Conservation (phyloP, 2,888 invertebrate species). For the Apoderus coryli region DNA sequence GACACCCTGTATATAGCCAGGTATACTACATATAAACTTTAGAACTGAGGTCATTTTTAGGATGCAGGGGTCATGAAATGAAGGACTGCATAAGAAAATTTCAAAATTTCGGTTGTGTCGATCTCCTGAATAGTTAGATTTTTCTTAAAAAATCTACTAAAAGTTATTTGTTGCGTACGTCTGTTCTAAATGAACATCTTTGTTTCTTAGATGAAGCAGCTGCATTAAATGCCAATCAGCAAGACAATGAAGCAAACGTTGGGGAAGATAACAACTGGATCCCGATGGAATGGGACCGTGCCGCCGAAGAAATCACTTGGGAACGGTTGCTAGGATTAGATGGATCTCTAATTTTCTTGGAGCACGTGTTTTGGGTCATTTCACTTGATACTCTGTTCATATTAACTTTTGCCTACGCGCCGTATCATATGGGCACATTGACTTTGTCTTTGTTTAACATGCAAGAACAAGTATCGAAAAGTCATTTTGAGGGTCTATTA, state of each 20-base stretch:
- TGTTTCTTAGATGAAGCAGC: constrained; percentile 16
- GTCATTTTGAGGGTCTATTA: constrained; percentile 84
- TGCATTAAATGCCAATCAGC: constrained; percentile 23
- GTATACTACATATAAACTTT: no score
- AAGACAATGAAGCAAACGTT: constrained; percentile 39
- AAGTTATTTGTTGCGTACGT: no score
- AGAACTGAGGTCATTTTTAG: no score
- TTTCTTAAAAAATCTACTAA: no score
- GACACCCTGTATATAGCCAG: no score
- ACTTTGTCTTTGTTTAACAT: constrained; percentile 60
- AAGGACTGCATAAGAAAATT: no score
- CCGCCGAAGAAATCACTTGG: constrained; percentile 97
- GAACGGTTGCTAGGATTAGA: constrained; percentile 90
- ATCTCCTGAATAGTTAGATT: no score
- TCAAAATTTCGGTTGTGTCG: no score
- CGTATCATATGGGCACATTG: constrained; percentile 86
- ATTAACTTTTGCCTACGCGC: constrained; percentile 91
- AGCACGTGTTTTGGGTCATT: constrained; percentile 99
- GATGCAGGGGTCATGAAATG: no score
- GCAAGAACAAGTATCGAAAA: constrained; percentile 50
- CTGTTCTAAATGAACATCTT: no score
- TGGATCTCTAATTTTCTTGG: constrained; percentile 91
- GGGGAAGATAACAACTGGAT: constrained; percentile 89
- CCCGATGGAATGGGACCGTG: constrained; percentile 96
- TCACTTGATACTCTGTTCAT: constrained; percentile 94